These are phyloP conservation scores for Entomobrya proxima DNA, from an alignment of 2,888 invertebrate species.

Conservation along the genomic window DNA sequence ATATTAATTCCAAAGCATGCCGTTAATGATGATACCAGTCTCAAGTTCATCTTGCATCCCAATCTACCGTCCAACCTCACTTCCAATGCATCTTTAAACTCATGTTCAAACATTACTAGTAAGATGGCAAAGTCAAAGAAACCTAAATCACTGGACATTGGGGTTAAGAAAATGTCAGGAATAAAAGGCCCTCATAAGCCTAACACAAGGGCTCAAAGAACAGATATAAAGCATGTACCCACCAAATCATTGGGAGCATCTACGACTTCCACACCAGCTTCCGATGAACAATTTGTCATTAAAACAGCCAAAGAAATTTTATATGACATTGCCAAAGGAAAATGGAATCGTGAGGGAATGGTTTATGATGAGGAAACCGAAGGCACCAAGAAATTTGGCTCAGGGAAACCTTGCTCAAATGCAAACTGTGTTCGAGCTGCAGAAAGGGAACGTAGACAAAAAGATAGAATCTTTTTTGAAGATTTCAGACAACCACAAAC, in stretches of 20 bases:
- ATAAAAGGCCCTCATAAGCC: too few relatives aligned
- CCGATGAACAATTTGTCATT: not conserved
- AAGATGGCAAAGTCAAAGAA: too few relatives aligned
- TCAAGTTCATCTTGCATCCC: not conserved
- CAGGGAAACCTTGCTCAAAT: conserved; percentile 34
- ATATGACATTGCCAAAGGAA: conserved; percentile 39
- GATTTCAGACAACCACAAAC: not conserved
- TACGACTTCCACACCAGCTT: not conserved
- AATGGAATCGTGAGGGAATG: conserved; percentile 24
- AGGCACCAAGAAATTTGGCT: not conserved
- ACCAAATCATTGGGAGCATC: not conserved
- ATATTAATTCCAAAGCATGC: conserved; percentile 3
- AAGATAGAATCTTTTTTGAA: not conserved
- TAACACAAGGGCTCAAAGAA: too few relatives aligned
- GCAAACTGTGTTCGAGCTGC: conserved; percentile 35
- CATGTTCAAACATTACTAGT: not conserved
- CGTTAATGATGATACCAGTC: not conserved
- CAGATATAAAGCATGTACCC: too few relatives aligned
- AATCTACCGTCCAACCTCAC: not conserved
- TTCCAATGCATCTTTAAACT: not conserved
- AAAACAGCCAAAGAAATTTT: conserved; percentile 36
- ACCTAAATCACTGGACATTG: too few relatives aligned
- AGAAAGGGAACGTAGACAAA: not conserved
- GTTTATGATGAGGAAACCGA: conserved; percentile 28
- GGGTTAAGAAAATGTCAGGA: too few relatives aligned